Conservation (phyloP, 2,888 invertebrate genomes). For the Xanthostigma xanthostigma region DNA sequence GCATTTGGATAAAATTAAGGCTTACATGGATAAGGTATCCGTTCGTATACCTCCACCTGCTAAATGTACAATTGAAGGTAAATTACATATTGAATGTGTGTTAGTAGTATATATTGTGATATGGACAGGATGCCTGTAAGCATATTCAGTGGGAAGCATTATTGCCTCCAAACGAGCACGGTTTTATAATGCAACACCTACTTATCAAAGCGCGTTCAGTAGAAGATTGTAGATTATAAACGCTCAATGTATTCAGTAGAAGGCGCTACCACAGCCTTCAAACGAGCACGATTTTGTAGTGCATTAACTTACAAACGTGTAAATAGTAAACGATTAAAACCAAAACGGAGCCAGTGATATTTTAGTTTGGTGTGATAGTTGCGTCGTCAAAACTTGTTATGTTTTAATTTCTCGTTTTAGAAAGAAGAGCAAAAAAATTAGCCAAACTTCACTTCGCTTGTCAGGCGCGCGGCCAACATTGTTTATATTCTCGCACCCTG, state of each 20-base stretch:
- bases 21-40: conserved; percentile 78
- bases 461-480: conserved; percentile 68
- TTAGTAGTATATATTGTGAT: too few species aligned
- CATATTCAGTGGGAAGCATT: neutral
- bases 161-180: neutral
- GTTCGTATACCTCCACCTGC: conserved; percentile 77
- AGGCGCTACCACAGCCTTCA: too few species aligned
- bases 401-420: conserved; percentile 27
- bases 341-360: too few species aligned
- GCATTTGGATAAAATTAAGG: conserved; percentile 79
- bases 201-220: neutral
- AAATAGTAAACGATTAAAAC: too few species aligned
- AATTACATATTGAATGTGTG: conserved; percentile 15
- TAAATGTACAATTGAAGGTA: conserved; percentile 86
- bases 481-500: conserved; percentile 67
- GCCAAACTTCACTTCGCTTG: conserved; percentile 83
- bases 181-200: neutral
- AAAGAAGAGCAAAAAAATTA: conserved; percentile 69
- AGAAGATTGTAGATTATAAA: too few species aligned
- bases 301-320: too few species aligned
- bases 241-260: too few species aligned
- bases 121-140: neutral
- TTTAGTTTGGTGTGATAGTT: too few species aligned
- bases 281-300: too few species aligned
- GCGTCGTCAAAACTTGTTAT: too few species aligned